A percentile compares a stretch with the other conserved stretches of the same genome.
Evolutionary conservation across 2,113 vertebrate species (phyloP).

Genomic region (Aptenodytes forsteri): DNA sequence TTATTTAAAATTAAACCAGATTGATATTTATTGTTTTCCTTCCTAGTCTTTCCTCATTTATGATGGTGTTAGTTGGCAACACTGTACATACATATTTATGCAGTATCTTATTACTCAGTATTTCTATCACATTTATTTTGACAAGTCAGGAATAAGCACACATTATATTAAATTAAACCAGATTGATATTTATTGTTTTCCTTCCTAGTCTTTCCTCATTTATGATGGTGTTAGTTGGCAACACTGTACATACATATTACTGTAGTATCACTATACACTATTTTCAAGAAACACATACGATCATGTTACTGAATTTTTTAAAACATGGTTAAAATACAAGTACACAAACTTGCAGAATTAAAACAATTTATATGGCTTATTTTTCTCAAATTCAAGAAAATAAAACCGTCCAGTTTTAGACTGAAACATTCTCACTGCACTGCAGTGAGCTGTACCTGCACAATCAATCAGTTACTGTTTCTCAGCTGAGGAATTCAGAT

Average conservation of each 20-base stretch:
- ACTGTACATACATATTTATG: not conserved
- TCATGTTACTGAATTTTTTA: not conserved
- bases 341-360: not conserved
- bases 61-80: not conserved
- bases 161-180: not conserved
- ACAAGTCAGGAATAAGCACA: not conserved
- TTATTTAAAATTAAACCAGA: not conserved
- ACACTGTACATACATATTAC: not conserved
- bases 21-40: not conserved
- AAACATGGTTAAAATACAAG: not conserved
- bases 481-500: not conserved
- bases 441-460: not conserved
- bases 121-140: not conserved
- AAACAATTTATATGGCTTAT: not conserved
- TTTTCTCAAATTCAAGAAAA: not conserved
- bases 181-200: not conserved
- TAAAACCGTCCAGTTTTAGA: not conserved
- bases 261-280: not conserved
- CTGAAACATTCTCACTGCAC: not conserved
- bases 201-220: not conserved
- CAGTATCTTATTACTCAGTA: not conserved
- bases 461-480: not conserved
- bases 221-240: not conserved
- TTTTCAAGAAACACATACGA: not conserved
- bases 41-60: not conserved